A percentile compares a stretch with the other conserved stretches of the same genome.
These are phyloP conservation scores for Tauraco hartlaubi DNA, from an alignment of 2,797 vertebrate genomes.

Conservation along the genomic window DNA sequence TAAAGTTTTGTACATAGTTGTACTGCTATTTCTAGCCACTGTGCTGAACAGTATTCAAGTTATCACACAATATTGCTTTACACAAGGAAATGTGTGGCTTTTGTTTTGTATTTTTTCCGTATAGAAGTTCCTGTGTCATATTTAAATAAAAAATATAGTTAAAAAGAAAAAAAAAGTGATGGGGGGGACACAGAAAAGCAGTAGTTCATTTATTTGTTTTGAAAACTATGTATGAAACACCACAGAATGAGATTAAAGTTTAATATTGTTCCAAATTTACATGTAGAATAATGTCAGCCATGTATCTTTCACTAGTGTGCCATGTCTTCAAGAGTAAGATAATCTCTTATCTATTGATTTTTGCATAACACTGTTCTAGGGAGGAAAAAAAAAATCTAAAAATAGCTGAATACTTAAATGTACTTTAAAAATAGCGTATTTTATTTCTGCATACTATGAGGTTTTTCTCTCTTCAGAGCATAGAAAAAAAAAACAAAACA, in stretches of 20 bases:
- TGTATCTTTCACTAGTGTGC: not conserved
- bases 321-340: not conserved
- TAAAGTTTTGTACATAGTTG: slow-evolving; percentile 85
- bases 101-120: slow-evolving; percentile 89
- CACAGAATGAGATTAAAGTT: not conserved
- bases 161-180: slow-evolving; percentile 51
- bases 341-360: not conserved
- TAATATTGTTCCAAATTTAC: not conserved
- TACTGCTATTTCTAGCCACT: slow-evolving; percentile 85
- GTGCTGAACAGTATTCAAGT: slow-evolving; percentile 84
- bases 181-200: not conserved
- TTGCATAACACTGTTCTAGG: not conserved
- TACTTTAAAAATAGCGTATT: not conserved
- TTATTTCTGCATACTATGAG: not conserved
- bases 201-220: slow-evolving; percentile 15
- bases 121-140: slow-evolving; percentile 90
- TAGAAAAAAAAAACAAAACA: not conserved
- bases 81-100: slow-evolving; percentile 83
- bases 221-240: not conserved
- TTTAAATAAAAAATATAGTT: slow-evolving; percentile 92
- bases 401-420: not conserved
- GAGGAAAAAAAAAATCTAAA: not conserved
- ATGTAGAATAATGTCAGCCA: not conserved
- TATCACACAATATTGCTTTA: slow-evolving; percentile 84
- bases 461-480: not conserved